phyloP scores from a whole-genome alignment of 64 coral and sea anemone genomes.

The Acropora tenuis region DNA sequence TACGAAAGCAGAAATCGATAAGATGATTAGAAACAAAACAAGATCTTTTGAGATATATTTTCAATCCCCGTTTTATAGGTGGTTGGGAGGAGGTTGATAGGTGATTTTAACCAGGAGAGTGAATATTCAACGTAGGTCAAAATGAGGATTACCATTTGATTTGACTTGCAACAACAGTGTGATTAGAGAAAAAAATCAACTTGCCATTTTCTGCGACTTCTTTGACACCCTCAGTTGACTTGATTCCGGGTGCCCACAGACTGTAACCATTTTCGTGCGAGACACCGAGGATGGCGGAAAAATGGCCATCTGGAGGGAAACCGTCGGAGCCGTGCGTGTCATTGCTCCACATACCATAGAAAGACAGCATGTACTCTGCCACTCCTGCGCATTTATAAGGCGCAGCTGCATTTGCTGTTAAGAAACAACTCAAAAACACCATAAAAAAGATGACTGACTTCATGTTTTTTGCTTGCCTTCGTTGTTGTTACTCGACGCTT shows the following conservation, averaged over 20 bases:
- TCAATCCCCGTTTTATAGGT: no score
- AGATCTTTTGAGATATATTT: no score
- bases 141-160: no score
- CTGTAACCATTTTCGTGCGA: neutral
- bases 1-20: no score
- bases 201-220: neutral
- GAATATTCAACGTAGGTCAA: no score
- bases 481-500: no score
- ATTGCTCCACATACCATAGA: slow-evolving; percentile 20
- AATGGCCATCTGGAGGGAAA: neutral
- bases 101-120: no score
- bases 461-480: neutral
- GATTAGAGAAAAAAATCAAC: neutral
- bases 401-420: neutral
- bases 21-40: no score
- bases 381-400: slow-evolving; percentile 3
- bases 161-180: no score
- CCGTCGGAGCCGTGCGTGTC: neutral
- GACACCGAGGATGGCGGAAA: neutral
- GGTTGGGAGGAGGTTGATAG: no score
- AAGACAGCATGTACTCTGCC: neutral
- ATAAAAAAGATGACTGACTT: neutral
- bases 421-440: neutral
- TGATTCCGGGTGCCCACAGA: neutral
- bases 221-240: neutral